Conservation (phyloP, 2,113 vertebrate species). For the Lepus americanus region DNA sequence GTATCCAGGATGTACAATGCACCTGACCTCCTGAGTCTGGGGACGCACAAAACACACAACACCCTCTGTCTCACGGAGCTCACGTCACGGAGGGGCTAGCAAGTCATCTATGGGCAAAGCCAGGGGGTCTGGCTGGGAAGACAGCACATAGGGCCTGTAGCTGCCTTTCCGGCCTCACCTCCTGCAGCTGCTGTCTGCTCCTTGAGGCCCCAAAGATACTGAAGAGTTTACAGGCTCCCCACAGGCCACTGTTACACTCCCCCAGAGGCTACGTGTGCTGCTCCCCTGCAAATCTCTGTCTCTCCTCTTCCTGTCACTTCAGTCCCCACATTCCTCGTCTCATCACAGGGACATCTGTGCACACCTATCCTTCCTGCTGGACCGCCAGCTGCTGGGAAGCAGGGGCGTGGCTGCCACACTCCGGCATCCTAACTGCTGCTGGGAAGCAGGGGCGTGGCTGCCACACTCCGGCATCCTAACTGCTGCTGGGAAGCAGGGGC, state of each 20-base stretch:
- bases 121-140: background rate
- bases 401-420: too few relatives aligned
- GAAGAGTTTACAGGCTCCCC: background rate
- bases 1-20: background rate
- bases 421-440: too few relatives aligned
- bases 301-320: background rate
- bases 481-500: too few relatives aligned
- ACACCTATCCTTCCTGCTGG: too few relatives aligned
- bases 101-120: background rate
- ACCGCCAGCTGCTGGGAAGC: too few relatives aligned
- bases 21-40: background rate
- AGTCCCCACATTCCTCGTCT: too few relatives aligned
- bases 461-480: too few relatives aligned
- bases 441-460: too few relatives aligned
- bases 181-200: background rate
- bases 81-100: background rate
- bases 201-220: background rate
- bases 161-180: background rate
- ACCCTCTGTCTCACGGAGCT: background rate
- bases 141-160: background rate
- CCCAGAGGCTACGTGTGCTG: background rate
- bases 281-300: background rate
- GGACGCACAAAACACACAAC: slow-evolving; percentile 9
- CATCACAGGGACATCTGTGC: too few relatives aligned
- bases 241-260: background rate